A percentile compares a stretch with the other conserved stretches of the same genome.
These are phyloP conservation scores for Ictidomys tridecemlineatus DNA, from an alignment of 2,113 vertebrate genomes.

Conservation along the genomic window DNA sequence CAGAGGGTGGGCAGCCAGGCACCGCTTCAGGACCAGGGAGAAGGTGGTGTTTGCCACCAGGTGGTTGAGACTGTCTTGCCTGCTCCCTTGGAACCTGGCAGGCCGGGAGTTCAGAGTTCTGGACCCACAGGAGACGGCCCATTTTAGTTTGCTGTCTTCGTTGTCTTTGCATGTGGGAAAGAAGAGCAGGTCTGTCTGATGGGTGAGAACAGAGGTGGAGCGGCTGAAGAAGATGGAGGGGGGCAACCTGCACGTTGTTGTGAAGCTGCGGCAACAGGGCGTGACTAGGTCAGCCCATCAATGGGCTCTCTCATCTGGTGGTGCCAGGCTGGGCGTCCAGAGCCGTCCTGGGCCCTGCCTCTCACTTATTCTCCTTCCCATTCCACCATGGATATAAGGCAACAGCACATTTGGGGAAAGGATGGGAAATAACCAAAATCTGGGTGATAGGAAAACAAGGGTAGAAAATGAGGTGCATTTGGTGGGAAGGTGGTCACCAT, in stretches of 20 bases:
- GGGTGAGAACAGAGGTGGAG: not conserved
- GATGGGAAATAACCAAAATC: not conserved
- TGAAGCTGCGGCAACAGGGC: not conserved
- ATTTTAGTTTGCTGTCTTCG: not conserved
- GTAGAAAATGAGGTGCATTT: not conserved
- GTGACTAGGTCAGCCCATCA: not conserved
- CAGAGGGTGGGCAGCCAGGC: not conserved
- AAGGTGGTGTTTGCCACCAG: not conserved
- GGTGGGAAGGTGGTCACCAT: not conserved
- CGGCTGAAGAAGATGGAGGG: not conserved
- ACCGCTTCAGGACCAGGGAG: too few species aligned
- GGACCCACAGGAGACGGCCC: not conserved
- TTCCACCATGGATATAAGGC: not conserved
- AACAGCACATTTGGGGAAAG: not conserved
- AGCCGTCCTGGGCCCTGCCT: not conserved
- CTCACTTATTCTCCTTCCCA: not conserved
- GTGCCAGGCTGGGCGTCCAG: not conserved
- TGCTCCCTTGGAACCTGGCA: too few species aligned
- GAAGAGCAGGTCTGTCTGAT: not conserved
- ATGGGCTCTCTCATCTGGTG: not conserved
- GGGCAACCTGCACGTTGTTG: rapidly evolving
- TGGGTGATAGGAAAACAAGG: not conserved
- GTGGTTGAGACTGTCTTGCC: not conserved
- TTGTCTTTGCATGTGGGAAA: not conserved
- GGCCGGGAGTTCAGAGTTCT: not conserved